phyloP scores from a whole-genome alignment of 1,140 invertebrate genomes.

The Lasioglossum albipes region DNA sequence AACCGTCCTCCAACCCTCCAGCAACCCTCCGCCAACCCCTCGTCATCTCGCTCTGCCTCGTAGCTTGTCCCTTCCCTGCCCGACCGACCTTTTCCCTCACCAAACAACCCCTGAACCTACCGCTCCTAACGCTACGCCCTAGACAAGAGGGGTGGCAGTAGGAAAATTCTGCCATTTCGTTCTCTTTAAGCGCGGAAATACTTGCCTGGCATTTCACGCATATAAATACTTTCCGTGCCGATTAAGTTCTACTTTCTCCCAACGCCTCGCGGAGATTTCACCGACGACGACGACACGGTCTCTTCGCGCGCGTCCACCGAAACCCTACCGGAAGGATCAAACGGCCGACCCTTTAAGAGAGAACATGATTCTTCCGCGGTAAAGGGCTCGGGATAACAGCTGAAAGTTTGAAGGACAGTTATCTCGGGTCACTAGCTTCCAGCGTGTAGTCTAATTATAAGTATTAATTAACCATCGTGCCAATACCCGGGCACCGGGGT shows the following conservation, averaged over 20 bases:
- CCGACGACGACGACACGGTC: background rate
- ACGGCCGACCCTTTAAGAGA: background rate
- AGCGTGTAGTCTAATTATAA: no score
- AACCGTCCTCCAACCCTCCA: conserved; percentile 18
- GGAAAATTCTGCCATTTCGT: conserved; percentile 50
- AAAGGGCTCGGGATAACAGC: background rate
- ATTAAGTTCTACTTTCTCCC: conserved; percentile 10
- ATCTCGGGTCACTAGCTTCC: background rate
- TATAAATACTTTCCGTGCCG: conserved; percentile 39
- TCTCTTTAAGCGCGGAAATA: conserved; percentile 57
- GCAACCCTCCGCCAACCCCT: conserved; percentile 26
- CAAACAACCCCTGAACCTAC: conserved; percentile 62
- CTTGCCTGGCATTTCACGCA: conserved; percentile 48
- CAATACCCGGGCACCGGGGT: no score
- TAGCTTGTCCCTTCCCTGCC: conserved; percentile 7
- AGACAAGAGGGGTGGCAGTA: conserved; percentile 33
- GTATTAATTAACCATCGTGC: no score
- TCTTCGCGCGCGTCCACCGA: background rate
- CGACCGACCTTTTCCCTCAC: conserved; percentile 58
- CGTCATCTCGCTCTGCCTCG: conserved; percentile 41
- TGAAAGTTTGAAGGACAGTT: background rate
- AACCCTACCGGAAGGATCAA: background rate
- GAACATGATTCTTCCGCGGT: background rate
- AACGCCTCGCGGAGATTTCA: background rate
- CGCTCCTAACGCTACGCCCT: conserved; percentile 40